phyloP scores from a whole-genome alignment of 2,797 vertebrate genomes.

The Typhlichthys subterraneus region DNA sequence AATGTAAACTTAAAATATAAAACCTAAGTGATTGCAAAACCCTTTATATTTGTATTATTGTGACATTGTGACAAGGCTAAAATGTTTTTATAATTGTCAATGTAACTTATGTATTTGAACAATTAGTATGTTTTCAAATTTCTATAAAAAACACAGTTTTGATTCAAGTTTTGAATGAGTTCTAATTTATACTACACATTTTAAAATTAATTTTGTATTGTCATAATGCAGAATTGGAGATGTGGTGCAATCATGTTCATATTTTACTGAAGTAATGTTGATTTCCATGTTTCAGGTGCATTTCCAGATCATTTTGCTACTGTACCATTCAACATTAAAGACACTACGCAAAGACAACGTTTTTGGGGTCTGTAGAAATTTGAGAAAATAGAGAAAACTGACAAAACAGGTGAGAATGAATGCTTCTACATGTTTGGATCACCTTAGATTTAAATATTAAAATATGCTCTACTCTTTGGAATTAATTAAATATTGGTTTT shows the following conservation, averaged over 20 bases:
- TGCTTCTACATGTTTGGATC: conserved; percentile 10
- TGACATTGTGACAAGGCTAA: too few species aligned
- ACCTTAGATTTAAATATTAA: background rate
- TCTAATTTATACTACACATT: too few species aligned
- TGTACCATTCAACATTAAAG: conserved; percentile 9
- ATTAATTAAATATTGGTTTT: conserved; percentile 5
- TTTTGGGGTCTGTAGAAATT: conserved; percentile 20
- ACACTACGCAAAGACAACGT: background rate
- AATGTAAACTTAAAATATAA: background rate
- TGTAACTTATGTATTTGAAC: too few species aligned
- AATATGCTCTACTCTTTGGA: background rate
- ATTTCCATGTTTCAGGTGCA: conserved; percentile 20
- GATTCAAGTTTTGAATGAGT: too few species aligned
- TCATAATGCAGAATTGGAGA: background rate
- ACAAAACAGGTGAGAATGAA: conserved; percentile 18
- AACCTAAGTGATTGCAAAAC: too few species aligned
- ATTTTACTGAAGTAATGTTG: conserved; percentile 6
- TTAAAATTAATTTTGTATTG: background rate
- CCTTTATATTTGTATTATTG: background rate
- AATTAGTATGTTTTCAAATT: too few species aligned
- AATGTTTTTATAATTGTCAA: too few species aligned
- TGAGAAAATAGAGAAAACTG: conserved; percentile 15
- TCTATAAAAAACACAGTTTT: too few species aligned
- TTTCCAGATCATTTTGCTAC: conserved; percentile 23
- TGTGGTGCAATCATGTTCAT: background rate